phyloP scores from a whole-genome alignment of 2,888 invertebrate species.

The Sinopyrophorus schimmeli region DNA sequence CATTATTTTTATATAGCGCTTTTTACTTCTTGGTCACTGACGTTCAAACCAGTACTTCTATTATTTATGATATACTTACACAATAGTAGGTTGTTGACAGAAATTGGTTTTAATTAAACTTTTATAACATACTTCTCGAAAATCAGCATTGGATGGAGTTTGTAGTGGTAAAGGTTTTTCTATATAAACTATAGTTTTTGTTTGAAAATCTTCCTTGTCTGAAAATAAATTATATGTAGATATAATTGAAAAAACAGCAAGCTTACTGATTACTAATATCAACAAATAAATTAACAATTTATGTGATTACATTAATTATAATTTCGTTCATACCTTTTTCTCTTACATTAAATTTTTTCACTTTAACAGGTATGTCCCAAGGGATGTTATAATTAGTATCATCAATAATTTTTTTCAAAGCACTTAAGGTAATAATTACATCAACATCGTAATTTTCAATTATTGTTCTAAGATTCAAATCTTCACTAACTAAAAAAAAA shows the following conservation, averaged over 20 bases:
- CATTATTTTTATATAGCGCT: no score
- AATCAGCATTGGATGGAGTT: conserved; percentile 37
- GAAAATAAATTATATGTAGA: background rate
- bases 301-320: no score
- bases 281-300: no score
- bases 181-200: conserved; percentile 45
- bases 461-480: conserved; percentile 41
- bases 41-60: no score
- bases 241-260: conserved; percentile 2
- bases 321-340: conserved; percentile 14
- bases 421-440: conserved; percentile 46
- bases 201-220: conserved; percentile 20
- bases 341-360: conserved; percentile 42
- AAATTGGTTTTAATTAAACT: conserved; percentile 43
- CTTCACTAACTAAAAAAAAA: conserved; percentile 46
- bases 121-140: conserved; percentile 42
- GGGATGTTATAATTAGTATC: conserved; percentile 40
- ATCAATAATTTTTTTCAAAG: conserved; percentile 46
- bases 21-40: no score
- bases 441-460: conserved; percentile 41
- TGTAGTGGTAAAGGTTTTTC: conserved; percentile 46
- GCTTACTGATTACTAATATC: conserved; percentile 69
- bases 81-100: conserved; percentile 34
- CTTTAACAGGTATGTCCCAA: conserved; percentile 48
- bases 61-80: conserved; percentile 14